These are phyloP conservation scores for Turdus rufiventris DNA, from an alignment of 2,113 vertebrate species.

Conservation along the genomic window DNA sequence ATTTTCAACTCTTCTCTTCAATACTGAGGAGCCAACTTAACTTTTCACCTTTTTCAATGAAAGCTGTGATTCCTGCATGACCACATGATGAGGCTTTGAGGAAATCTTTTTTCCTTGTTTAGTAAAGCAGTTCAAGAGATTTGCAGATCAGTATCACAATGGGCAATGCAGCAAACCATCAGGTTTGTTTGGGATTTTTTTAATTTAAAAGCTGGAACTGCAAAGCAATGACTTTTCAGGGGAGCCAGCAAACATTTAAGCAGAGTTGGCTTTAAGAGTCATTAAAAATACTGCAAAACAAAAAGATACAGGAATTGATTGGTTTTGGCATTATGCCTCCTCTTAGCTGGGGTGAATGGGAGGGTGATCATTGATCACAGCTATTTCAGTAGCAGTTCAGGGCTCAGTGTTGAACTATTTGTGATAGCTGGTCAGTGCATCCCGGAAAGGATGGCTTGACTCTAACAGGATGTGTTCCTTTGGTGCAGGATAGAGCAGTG, in stretches of 20 bases:
- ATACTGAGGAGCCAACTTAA: background rate
- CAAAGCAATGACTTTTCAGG: background rate
- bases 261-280: background rate
- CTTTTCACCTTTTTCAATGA: background rate
- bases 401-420: background rate
- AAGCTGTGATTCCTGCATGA: background rate
- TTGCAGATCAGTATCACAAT: background rate
- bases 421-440: background rate
- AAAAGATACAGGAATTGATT: background rate
- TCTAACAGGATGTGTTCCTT: background rate
- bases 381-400: background rate
- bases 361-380: background rate
- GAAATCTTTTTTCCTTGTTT: background rate
- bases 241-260: background rate
- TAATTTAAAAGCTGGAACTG: background rate
- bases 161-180: background rate
- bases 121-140: conserved; percentile 17
- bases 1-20: background rate
- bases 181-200: background rate
- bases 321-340: background rate
- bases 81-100: background rate
- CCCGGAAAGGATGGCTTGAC: background rate
- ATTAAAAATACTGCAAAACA: background rate
- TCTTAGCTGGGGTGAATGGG: background rate
- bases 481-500: rapidly evolving